Conservation (phyloP, 1,140 invertebrate species). For the Lepidurus apus region DNA sequence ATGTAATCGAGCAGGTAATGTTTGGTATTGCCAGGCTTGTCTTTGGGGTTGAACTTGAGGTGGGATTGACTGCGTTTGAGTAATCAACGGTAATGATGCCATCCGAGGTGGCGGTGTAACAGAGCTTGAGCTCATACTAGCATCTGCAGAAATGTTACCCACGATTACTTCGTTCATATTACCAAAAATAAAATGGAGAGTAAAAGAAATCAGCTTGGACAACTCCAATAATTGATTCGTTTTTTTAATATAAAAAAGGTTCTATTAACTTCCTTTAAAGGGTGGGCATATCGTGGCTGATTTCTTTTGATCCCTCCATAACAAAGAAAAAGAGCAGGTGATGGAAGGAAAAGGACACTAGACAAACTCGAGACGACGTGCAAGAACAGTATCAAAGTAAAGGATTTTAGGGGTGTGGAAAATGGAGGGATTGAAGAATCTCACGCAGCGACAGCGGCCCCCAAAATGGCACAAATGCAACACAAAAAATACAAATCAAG, state of each 20-base stretch:
- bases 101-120: slow-evolving; percentile 28
- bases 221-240: slow-evolving; percentile 27
- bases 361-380: neutral
- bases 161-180: slow-evolving; percentile 14
- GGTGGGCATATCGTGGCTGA: slow-evolving; percentile 22
- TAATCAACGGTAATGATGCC: slow-evolving; percentile 26
- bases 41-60: neutral
- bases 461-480: slow-evolving; percentile 25
- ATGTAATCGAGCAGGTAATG: slow-evolving; percentile 32
- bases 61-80: neutral
- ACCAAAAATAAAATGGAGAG: neutral
- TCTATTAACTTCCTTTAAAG: neutral
- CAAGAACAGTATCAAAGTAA: neutral
- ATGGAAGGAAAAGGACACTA: neutral
- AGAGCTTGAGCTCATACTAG: slow-evolving; percentile 24
- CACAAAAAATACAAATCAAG: neutral
- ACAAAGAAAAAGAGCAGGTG: neutral
- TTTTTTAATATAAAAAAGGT: neutral
- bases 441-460: slow-evolving; percentile 4
- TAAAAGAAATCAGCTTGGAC: slow-evolving; percentile 25
- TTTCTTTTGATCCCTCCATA: slow-evolving; percentile 23
- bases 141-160: neutral
- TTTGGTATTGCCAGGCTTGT: slow-evolving; percentile 31
- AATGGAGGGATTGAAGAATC: slow-evolving; percentile 10
- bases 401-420: neutral